Conservation (phyloP, 2,888 invertebrate genomes). For the Teinopalpus imperialis region DNA sequence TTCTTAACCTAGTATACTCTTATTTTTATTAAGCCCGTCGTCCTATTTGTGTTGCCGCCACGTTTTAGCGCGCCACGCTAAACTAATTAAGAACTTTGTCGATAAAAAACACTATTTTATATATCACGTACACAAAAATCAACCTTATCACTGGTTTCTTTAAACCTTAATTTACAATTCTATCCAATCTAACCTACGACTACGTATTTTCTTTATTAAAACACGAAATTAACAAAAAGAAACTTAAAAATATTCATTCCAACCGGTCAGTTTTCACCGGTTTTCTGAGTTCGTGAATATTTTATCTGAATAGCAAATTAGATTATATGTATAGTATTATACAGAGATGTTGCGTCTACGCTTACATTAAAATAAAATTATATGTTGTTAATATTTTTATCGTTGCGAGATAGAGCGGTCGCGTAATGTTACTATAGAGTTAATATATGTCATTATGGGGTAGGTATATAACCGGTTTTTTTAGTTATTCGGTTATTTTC, state of each 20-base stretch:
- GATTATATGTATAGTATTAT: too few relatives aligned
- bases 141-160: neutral
- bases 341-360: too few relatives aligned
- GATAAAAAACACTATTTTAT: too few relatives aligned
- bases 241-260: constrained; percentile 1
- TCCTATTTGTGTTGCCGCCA: constrained; percentile 1
- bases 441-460: neutral
- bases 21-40: constrained; percentile 13
- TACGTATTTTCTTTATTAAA: neutral
- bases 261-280: constrained; percentile 14
- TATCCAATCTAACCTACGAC: too few relatives aligned
- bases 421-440: neutral
- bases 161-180: too few relatives aligned
- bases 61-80: neutral
- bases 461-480: neutral
- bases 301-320: neutral
- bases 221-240: neutral
- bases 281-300: constrained; percentile 15
- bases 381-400: neutral
- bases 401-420: neutral
- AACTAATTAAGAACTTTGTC: too few relatives aligned
- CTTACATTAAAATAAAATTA: neutral
- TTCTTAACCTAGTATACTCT: constrained; percentile 23
- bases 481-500: neutral
- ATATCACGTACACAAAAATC: neutral